Base-by-base conservation (phyloP, 2,888 invertebrate species). In the Pterobdella sp. region DNA sequence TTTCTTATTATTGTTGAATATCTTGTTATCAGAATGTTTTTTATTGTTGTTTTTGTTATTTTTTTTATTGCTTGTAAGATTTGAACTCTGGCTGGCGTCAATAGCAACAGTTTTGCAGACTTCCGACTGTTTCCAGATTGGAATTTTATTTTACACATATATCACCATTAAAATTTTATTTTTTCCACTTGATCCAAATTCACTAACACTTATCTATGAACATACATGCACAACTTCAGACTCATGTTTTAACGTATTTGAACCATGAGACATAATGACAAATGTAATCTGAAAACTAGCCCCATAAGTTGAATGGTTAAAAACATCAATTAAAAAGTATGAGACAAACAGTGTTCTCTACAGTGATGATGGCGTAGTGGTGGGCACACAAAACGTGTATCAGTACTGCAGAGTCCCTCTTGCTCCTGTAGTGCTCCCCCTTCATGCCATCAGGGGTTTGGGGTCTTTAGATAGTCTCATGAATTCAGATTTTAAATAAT, bases 321-420 rank as follows among this genome's bases (percentile, higher is more conserved):
- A 42, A 42, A 14, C 7, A 42, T 42, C 22, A 42, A 42, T 42
- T 14, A 42, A 42, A 42, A 42, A 22, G 22, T 14, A 22, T 42
- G 49, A 22, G 22, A 42, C 22, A 42, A 42, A 82, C 83, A 79
- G 79, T 81, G 74, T 83, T 83, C 42, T 82, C 80, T 2, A 82
- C 72, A 14, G 81, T 79, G 32, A 81, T 72, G 26, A 78, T 78
- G 31, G 80, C 80, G 35, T 79, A 76, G 64, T 77, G 76, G 35
- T 82, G 81, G 68, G 78, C 79, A 22, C 76, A 76, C 75, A 80
- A 81, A 0, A 79, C 80, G 76, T 81, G 79, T 65, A 81, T 52
- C 63, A 74, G 77, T 66, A 83, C 72, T 75, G 82, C 82, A 72
- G 78, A 80, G 78, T 79, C 78, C 14, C 78, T 77, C 72, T 78